These are phyloP conservation scores for Gryllus bimaculatus DNA, from an alignment of 1,140 invertebrate species.

Conservation along the genomic window DNA sequence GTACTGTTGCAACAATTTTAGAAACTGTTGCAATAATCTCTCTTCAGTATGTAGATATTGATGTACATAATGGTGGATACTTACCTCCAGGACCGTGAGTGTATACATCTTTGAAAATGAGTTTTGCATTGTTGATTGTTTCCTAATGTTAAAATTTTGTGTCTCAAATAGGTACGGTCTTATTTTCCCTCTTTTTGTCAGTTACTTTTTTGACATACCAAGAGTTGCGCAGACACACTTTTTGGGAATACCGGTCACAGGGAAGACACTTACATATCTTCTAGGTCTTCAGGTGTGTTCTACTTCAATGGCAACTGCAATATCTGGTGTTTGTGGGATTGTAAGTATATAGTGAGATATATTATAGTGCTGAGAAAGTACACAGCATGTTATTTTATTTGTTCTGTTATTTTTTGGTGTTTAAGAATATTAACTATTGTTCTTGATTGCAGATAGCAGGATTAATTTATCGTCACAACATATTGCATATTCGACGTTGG, in stretches of 20 bases:
- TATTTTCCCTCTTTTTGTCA: constrained; percentile 39
- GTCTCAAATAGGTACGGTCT: constrained; percentile 34
- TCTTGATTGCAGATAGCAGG: constrained; percentile 36
- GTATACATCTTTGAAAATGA: not conserved
- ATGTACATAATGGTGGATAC: constrained; percentile 31
- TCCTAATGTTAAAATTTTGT: not conserved
- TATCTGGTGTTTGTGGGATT: constrained; percentile 33
- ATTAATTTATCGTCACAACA: constrained; percentile 39
- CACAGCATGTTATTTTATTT: not conserved
- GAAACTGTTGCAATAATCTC: constrained; percentile 33
- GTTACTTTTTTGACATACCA: constrained; percentile 45
- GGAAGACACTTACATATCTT: constrained; percentile 45
- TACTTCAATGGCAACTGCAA: constrained; percentile 31
- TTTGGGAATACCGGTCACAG: constrained; percentile 42
- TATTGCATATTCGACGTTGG: constrained; percentile 35
- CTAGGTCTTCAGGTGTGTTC: constrained; percentile 41
- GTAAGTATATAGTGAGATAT: constrained; percentile 27
- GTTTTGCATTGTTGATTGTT: too few species aligned
- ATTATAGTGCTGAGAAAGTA: not conserved
- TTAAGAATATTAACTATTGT: not conserved
- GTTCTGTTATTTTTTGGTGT: not conserved
- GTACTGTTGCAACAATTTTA: constrained; percentile 34
- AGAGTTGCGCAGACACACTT: constrained; percentile 39
- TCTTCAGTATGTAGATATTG: constrained; percentile 30
- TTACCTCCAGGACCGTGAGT: constrained; percentile 39